phyloP scores from a whole-genome alignment of 2,113 vertebrate species.

The Gila orcuttii region DNA sequence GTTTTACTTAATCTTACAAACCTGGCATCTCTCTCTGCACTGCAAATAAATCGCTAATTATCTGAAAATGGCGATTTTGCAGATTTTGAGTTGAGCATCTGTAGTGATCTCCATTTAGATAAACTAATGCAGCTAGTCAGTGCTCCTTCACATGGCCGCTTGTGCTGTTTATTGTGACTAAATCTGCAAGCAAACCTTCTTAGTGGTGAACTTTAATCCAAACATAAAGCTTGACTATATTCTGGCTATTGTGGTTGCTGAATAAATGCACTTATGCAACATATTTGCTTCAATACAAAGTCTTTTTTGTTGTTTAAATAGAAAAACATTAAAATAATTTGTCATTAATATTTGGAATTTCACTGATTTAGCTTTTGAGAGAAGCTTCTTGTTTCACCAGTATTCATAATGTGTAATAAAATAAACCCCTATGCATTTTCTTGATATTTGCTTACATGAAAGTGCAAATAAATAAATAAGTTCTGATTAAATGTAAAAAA shows the following conservation, averaged over 20 bases:
- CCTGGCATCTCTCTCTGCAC: not conserved
- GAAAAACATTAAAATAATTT: too few relatives aligned
- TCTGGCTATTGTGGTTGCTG: not conserved
- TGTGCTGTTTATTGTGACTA: too few relatives aligned
- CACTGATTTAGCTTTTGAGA: too few relatives aligned
- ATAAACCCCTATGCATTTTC: not conserved
- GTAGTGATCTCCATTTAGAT: not conserved
- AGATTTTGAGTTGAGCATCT: not conserved
- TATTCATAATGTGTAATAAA: not conserved
- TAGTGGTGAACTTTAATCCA: not conserved
- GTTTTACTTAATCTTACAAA: not conserved
- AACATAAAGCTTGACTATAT: not conserved
- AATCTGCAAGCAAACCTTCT: not conserved
- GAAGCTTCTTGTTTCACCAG: too few relatives aligned
- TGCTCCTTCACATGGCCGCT: not conserved
- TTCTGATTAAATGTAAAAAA: not conserved
- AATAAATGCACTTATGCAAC: not conserved
- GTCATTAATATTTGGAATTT: too few relatives aligned
- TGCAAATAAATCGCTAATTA: not conserved
- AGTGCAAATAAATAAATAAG: not conserved
- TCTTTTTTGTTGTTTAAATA: too few relatives aligned
- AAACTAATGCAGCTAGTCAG: not conserved
- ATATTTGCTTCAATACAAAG: too few relatives aligned
- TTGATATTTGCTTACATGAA: not conserved
- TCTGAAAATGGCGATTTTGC: not conserved